Conservation (phyloP, 2,113 vertebrate species). For the Perccottus glenii region DNA sequence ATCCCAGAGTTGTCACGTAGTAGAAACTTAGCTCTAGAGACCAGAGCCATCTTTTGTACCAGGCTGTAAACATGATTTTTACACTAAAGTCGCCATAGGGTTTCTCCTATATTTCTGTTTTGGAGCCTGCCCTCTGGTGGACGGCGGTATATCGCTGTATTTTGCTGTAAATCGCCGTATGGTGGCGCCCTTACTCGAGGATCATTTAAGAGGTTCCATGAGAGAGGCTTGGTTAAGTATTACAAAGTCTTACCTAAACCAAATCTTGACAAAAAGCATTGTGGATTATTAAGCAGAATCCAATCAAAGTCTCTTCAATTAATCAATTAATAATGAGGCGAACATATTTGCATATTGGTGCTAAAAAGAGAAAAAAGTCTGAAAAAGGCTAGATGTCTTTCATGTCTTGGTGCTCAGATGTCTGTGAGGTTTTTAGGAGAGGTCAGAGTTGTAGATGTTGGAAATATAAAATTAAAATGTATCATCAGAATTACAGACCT, state of each 20-base stretch:
- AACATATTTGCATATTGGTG: slow-evolving; percentile 70
- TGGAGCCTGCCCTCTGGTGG: too few species aligned
- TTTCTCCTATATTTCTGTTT: too few species aligned
- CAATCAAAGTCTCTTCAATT: slow-evolving; percentile 73
- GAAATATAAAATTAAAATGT: slow-evolving; percentile 24
- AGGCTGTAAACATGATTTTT: too few species aligned
- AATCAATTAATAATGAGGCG: slow-evolving; percentile 78
- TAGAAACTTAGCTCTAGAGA: too few species aligned
- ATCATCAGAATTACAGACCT: slow-evolving; percentile 10
- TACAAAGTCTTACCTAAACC: slow-evolving; percentile 27
- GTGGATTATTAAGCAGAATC: slow-evolving; percentile 66
- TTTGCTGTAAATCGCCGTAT: too few species aligned
- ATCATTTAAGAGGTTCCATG: too few species aligned
- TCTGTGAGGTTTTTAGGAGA: slow-evolving; percentile 3
- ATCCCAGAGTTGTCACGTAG: too few species aligned
- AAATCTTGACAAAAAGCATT: slow-evolving; percentile 66
- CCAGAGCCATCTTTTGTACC: too few species aligned
- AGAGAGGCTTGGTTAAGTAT: too few species aligned
- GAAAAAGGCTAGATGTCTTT: slow-evolving; percentile 10
- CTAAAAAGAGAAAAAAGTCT: slow-evolving; percentile 8
- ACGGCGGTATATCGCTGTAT: too few species aligned
- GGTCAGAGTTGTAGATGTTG: not conserved
- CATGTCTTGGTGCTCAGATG: not conserved
- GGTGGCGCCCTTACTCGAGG: too few species aligned
- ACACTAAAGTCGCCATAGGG: too few species aligned